Evolutionary conservation across 2,797 vertebrate genomes (phyloP).

Genomic region (Peromyscus attwateri): DNA sequence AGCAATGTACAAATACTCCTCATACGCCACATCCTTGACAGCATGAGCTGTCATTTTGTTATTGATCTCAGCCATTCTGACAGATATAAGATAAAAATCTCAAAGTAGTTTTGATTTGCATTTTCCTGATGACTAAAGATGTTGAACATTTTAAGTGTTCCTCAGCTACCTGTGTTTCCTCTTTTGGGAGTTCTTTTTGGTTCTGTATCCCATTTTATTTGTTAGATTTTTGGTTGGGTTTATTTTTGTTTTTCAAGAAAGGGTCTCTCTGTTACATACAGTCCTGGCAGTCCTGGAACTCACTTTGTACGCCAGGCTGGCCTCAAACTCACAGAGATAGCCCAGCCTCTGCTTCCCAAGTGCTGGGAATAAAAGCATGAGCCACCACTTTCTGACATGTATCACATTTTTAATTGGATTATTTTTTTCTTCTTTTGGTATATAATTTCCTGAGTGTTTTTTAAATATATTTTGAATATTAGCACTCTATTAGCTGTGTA

Average conservation of each 20-base stretch:
- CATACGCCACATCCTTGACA: neutral
- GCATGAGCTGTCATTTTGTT: no score
- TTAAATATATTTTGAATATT: neutral
- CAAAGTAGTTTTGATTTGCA: neutral
- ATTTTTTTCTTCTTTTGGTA: no score
- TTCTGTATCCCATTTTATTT: neutral
- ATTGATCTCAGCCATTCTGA: neutral
- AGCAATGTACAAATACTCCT: neutral
- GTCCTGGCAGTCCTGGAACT: neutral
- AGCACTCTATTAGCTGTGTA: no score
- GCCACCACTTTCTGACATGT: neutral
- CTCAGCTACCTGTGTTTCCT: no score
- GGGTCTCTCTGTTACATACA: neutral
- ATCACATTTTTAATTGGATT: neutral
- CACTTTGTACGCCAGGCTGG: neutral
- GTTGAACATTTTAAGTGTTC: neutral
- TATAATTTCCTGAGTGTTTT: no score
- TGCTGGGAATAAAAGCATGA: neutral
- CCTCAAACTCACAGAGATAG: neutral
- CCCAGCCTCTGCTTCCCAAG: neutral
- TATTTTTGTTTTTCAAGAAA: neutral
- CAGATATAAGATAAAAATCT: no score
- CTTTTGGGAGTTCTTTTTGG: neutral
- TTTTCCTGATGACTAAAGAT: neutral
- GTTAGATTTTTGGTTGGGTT: neutral